These are phyloP conservation scores for Gallinago media DNA, from an alignment of 2,113 vertebrate species.

Conservation along the genomic window DNA sequence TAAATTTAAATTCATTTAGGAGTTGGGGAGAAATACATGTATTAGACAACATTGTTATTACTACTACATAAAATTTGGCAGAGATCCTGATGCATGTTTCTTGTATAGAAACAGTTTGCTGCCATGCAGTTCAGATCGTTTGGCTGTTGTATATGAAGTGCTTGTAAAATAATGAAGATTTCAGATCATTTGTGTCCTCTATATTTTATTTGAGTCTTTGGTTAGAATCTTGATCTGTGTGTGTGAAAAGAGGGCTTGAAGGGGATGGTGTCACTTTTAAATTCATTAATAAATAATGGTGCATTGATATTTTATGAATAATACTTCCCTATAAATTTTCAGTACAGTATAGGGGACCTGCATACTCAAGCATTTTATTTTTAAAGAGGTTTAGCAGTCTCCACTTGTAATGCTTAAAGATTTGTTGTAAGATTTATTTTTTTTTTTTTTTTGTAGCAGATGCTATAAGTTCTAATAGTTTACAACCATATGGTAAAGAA, in stretches of 20 bases:
- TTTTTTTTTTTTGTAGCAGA: not conserved
- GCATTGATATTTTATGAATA: constrained; percentile 7
- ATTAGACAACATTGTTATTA: not conserved
- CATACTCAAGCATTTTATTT: not conserved
- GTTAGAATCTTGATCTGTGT: not conserved
- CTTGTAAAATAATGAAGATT: not conserved
- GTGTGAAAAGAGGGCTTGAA: not conserved
- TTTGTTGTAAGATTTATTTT: not conserved
- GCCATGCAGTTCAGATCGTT: not conserved
- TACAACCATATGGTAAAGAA: not conserved
- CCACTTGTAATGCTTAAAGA: not conserved
- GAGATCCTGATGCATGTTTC: not conserved
- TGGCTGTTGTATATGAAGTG: not conserved
- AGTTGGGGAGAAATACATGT: not conserved
- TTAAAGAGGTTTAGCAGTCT: not conserved
- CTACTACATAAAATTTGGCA: not conserved
- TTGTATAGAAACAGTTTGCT: not conserved
- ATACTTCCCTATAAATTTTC: not conserved
- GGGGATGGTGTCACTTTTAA: not conserved
- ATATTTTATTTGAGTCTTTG: not conserved
- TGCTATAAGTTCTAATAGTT: not conserved
- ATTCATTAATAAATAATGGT: constrained; percentile 16
- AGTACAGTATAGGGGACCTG: not conserved
- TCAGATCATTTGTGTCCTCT: not conserved
- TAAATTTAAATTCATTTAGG: not conserved